These are phyloP conservation scores for Micromys minutus DNA, from an alignment of 2,113 vertebrate genomes.

Conservation along the genomic window DNA sequence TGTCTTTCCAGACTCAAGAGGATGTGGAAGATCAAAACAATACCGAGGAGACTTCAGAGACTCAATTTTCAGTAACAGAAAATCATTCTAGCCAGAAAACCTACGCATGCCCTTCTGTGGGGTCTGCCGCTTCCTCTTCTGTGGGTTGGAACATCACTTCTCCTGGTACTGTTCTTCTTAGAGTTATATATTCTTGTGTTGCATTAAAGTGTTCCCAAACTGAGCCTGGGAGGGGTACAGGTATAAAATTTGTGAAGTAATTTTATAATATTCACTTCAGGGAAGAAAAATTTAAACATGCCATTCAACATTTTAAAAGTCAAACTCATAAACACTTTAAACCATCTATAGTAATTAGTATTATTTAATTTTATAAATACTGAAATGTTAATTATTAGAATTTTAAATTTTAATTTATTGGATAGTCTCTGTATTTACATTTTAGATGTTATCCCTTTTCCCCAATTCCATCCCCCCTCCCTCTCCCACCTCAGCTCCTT, in stretches of 20 bases:
- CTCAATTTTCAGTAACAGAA: slow-evolving; percentile 45
- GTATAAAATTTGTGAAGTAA: slow-evolving; percentile 4
- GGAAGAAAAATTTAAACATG: slow-evolving; percentile 34
- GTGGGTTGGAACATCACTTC: slow-evolving; percentile 53
- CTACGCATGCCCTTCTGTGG: slow-evolving; percentile 45
- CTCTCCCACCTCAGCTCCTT: too few relatives aligned
- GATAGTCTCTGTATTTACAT: too few relatives aligned
- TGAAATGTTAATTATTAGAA: slow-evolving; percentile 24
- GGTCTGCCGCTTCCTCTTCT: slow-evolving; percentile 57
- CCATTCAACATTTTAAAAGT: slow-evolving; percentile 17
- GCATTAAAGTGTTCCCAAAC: neutral
- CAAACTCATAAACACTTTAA: neutral
- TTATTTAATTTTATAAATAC: slow-evolving; percentile 21
- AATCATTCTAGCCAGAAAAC: slow-evolving; percentile 53
- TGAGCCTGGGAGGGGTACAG: neutral
- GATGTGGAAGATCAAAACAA: slow-evolving; percentile 70
- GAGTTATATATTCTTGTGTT: neutral
- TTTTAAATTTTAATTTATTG: slow-evolving; percentile 3
- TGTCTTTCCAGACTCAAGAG: neutral
- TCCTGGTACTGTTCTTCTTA: slow-evolving; percentile 82
- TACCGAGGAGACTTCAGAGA: slow-evolving; percentile 64
- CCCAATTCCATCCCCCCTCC: too few relatives aligned
- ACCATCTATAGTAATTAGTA: neutral
- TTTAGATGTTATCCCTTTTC: too few relatives aligned
- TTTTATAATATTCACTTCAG: slow-evolving; percentile 31